phyloP scores from a whole-genome alignment of 2,888 invertebrate species.

The Arctia plantaginis region DNA sequence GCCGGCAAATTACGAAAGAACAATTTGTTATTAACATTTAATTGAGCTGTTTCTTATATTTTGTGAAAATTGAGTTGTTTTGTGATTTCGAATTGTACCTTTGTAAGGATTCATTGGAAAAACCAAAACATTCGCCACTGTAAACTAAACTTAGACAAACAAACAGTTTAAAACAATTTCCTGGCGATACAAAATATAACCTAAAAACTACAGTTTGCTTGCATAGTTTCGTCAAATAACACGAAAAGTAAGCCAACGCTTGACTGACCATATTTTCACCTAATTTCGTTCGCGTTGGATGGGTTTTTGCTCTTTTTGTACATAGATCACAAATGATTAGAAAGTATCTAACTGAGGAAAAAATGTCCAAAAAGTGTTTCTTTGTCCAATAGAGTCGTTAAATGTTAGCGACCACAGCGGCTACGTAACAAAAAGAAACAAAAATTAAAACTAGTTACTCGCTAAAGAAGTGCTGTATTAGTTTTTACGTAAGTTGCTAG shows the following conservation, averaged over 20 bases:
- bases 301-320: slow-evolving; percentile 42
- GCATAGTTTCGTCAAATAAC: not conserved
- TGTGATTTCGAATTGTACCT: too few species aligned
- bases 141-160: too few species aligned
- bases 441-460: slow-evolving; percentile 2
- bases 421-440: not conserved
- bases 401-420: not conserved
- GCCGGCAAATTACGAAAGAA: too few species aligned
- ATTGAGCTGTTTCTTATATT: too few species aligned
- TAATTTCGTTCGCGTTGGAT: slow-evolving; percentile 23
- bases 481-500: not conserved
- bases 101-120: too few species aligned
- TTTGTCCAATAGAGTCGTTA: slow-evolving; percentile 25
- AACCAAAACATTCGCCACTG: too few species aligned
- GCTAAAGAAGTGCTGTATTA: slow-evolving; percentile 12
- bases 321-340: slow-evolving; percentile 54
- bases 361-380: slow-evolving; percentile 37
- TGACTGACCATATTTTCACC: slow-evolving; percentile 46
- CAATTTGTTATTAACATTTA: too few species aligned
- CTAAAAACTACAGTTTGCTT: not conserved
- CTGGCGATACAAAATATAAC: not conserved
- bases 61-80: too few species aligned
- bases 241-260: slow-evolving; percentile 27
- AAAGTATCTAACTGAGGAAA: slow-evolving; percentile 44
- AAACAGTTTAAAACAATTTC: too few species aligned